Base-by-base conservation (phyloP, 2,888 invertebrate species). In the Protophormia terraenovae region DNA sequence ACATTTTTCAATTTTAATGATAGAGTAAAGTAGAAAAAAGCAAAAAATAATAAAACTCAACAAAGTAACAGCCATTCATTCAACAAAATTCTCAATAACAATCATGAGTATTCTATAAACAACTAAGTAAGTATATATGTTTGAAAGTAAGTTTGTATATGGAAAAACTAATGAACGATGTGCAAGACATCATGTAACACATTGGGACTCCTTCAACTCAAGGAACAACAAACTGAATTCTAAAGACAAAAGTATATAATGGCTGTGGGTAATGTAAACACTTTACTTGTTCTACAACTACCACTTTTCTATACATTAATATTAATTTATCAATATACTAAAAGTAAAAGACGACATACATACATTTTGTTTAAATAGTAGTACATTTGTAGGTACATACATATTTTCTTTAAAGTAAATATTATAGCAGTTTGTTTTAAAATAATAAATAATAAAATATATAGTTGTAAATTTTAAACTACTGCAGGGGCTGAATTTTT, bases 21-120 rank as follows among this genome's bases (percentile, higher is more conserved):
- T 12, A 60, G 12, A 60, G 35, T 19, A 35, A 22, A 62, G 35
- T 62, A 35, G 19, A 35, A 62, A 19, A 19, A 12, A 58, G 29
- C 10, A 12, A 35, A 62, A 5, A 6, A 22, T 6, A 53, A 66
- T 16, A 14, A 41, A 19, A 62, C 6, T 19, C 32, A 29, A 19
- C 69, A 50, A 64, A 53, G 50, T 69, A 53, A 69, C 69, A 67
- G 53, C 16, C 53, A 53, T 69, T 69, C 22, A 35, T 22, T 16
- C 50, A 32, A 35, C 19, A 69, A 69, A 69, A 22, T 69, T 53
- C 35, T 32, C 32, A 53, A 69, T 50, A 64, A 47, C 29, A 29
- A n/a, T 50, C 7, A n/a, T 66, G 29, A 29, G 10, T 6, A 12
- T 12, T 10, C 2, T 50, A 50, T 22, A 24, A 22, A 50, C 24